These are phyloP conservation scores for Hetaerina titia DNA, from an alignment of 2,888 invertebrate genomes.

Conservation along the genomic window DNA sequence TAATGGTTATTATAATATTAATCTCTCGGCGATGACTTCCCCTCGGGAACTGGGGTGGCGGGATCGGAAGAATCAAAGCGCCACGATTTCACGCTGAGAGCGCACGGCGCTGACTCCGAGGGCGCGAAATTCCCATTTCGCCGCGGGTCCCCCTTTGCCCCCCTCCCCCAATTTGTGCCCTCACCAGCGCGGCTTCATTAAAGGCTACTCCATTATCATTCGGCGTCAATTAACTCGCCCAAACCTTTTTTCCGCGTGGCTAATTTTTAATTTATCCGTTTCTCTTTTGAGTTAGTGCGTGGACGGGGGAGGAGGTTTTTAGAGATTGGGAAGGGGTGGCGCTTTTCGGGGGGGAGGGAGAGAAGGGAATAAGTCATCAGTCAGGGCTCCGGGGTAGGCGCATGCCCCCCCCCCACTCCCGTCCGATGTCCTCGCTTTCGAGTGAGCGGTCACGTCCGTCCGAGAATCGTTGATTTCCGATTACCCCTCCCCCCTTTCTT, in stretches of 20 bases:
- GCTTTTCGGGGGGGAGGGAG: too few species aligned
- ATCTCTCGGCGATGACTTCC: too few species aligned
- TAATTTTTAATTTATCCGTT: constrained; percentile 17
- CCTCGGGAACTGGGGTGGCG: not conserved
- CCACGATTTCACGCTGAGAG: not conserved
- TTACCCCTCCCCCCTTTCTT: too few species aligned
- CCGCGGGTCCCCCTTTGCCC: not conserved
- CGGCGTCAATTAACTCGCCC: constrained; percentile 17
- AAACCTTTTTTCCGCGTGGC: constrained; percentile 17
- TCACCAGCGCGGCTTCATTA: not conserved
- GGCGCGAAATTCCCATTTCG: not conserved
- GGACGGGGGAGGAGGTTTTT: too few species aligned
- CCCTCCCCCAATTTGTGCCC: not conserved
- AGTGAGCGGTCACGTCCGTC: too few species aligned
- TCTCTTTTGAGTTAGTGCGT: not conserved
- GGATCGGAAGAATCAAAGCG: not conserved
- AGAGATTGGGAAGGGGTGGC: too few species aligned
- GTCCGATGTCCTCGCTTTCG: too few species aligned
- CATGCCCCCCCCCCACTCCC: too few species aligned
- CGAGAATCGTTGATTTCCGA: too few species aligned
- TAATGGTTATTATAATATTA: too few species aligned
- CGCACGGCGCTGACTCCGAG: not conserved
- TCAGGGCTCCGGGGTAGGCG: too few species aligned
- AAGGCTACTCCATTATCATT: constrained; percentile 1
- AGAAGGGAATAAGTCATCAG: too few species aligned